Conservation (phyloP, 1,140 invertebrate genomes). For the Calliopsis andreniformis region DNA sequence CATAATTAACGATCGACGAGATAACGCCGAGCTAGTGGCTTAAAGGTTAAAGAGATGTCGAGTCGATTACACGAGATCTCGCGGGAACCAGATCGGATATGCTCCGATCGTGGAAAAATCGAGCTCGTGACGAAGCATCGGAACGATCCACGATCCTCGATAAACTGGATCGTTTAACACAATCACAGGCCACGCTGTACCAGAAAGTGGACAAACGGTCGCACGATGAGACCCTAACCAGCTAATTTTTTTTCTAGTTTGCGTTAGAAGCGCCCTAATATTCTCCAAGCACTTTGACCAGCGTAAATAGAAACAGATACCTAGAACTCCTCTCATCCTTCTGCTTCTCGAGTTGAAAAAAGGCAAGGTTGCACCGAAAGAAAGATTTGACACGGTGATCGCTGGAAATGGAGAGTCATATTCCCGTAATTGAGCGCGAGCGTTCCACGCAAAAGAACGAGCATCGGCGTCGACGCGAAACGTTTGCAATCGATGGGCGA, state of each 20-base stretch:
- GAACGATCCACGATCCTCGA: constrained; percentile 46
- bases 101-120: constrained; percentile 24
- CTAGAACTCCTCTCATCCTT: too few relatives aligned
- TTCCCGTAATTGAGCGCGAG: neutral
- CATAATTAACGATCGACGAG: constrained; percentile 37
- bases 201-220: neutral
- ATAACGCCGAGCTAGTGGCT: constrained; percentile 23
- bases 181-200: neutral
- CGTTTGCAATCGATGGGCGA: constrained; percentile 34
- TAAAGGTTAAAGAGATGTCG: constrained; percentile 44
- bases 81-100: constrained; percentile 27
- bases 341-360: too few relatives aligned
- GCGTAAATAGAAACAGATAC: too few relatives aligned
- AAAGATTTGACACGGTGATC: too few relatives aligned
- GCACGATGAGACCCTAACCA: constrained; percentile 1
- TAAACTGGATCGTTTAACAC: constrained; percentile 45
- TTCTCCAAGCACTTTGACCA: too few relatives aligned
- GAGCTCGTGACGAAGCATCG: constrained; percentile 25
- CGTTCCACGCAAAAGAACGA: neutral
- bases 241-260: neutral
- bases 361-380: too few relatives aligned
- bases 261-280: neutral
- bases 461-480: constrained; percentile 4
- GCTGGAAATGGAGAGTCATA: neutral
- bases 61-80: constrained; percentile 37